Evolutionary conservation across 2,888 invertebrate species (phyloP).

Genomic region (Camptogramma bilineatum): DNA sequence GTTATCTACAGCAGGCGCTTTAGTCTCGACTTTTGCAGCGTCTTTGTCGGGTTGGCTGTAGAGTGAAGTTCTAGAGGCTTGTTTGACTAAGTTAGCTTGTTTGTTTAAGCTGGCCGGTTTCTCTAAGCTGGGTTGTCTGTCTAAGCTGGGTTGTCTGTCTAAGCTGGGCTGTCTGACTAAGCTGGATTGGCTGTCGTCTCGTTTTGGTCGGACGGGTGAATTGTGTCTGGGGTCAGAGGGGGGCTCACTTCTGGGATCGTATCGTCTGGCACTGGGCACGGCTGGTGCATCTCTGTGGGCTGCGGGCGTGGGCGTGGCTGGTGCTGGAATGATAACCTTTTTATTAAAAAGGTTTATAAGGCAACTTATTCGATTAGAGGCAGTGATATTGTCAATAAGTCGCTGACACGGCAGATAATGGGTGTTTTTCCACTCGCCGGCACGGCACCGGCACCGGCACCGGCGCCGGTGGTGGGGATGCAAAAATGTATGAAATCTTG

Average conservation of each 20-base stretch:
- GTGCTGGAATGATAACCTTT: slow-evolving; percentile 63
- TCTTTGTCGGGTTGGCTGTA: slow-evolving; percentile 38
- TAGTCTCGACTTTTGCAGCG: neutral
- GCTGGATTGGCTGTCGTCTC: slow-evolving; percentile 51
- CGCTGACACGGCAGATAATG: too few species aligned
- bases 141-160: slow-evolving; percentile 52
- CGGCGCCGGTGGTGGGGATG: too few species aligned
- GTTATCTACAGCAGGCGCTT: neutral
- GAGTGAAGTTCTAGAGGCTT: slow-evolving; percentile 47
- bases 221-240: slow-evolving; percentile 67
- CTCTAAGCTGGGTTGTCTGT: slow-evolving; percentile 54
- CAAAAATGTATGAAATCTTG: too few species aligned
- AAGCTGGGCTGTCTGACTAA: slow-evolving; percentile 46
- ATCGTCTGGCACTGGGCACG: slow-evolving; percentile 57
- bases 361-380: too few species aligned
- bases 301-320: slow-evolving; percentile 74
- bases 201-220: slow-evolving; percentile 54
- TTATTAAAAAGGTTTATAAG: neutral
- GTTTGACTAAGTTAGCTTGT: slow-evolving; percentile 55
- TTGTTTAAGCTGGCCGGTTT: slow-evolving; percentile 52
- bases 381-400: too few species aligned
- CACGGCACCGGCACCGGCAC: too few species aligned
- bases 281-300: slow-evolving; percentile 68
- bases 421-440: too few species aligned
- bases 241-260: slow-evolving; percentile 57